A percentile compares a stretch with the other conserved stretches of the same genome.
These are phyloP conservation scores for Zaprionus bogoriensis DNA, from an alignment of 2,888 invertebrate genomes.

Conservation along the genomic window DNA sequence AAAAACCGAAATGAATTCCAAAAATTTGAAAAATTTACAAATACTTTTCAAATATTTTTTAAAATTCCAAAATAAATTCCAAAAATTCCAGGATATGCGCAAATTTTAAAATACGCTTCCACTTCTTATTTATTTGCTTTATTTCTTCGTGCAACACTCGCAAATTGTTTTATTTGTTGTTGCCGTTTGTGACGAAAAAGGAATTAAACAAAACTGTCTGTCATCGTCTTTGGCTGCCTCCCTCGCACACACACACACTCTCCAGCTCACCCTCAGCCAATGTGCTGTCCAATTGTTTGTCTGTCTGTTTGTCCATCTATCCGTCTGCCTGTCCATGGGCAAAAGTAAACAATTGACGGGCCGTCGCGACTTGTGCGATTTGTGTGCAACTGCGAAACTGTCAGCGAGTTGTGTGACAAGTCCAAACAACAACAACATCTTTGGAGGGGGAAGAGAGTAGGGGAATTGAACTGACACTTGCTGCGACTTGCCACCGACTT, in stretches of 20 bases:
- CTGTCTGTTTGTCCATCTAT: neutral
- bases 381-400: conserved; percentile 59
- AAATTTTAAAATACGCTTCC: neutral
- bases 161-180: conserved; percentile 51
- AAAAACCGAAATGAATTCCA: no score
- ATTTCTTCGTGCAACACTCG: conserved; percentile 6
- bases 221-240: conserved; percentile 62
- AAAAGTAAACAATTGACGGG: conserved; percentile 73
- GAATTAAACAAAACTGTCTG: conserved; percentile 59
- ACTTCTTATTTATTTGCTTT: neutral
- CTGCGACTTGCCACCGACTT: conserved; percentile 41
- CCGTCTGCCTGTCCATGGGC: conserved; percentile 8
- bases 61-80: no score
- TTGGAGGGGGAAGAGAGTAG: conserved; percentile 14
- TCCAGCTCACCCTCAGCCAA: neutral
- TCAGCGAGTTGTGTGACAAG: conserved; percentile 70
- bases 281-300: neutral
- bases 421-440: conserved; percentile 12
- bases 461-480: conserved; percentile 44
- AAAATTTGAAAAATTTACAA: no score
- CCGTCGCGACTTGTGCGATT: conserved; percentile 51
- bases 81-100: neutral
- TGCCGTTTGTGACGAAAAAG: conserved; percentile 21
- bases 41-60: no score
- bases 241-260: neutral